Evolutionary conservation across 53 echinoderm and acorn worm species (phyloP), one percentile per base, ranked within the genome.

Genomic region (Paracentrotus lividus): DNA sequence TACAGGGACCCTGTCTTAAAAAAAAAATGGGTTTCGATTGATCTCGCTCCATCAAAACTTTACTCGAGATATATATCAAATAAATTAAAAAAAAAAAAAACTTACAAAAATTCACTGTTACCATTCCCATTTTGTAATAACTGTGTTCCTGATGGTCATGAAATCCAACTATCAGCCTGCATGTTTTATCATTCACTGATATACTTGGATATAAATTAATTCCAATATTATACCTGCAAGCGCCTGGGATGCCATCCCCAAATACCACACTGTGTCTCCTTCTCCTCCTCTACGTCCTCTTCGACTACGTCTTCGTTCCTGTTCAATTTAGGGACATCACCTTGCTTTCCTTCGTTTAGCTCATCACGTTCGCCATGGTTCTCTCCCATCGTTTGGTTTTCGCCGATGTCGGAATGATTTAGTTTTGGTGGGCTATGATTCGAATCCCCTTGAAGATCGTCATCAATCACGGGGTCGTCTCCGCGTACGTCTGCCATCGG

Each of bases 241-340:
- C 26, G 54, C 33, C 36, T n/a, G 21, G 92, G 92, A 78, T 92
- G 92, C 78, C 92, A 92, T 13, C 81, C 54, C 43, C 81, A 58
- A 44, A 92, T 53, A 10, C 92, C 92, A 43, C 92, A 92, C 1
- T 77, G 36, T 23, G 59, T 40, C 38, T 55, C 43, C 5, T 92
- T 13, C 10, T 92, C 92, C 27, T 78, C 92, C 8, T 78, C 92
- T 18, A 9, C 12, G 34, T 12, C 56, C 24, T 18, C 92, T 9
- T 23, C 32, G 43, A 12, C 92, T 26, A 33, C 92, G n/a, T 26
- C 56, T n/a, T 90, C 91, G 53, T 72, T 66, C 10, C 64, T 6
- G 27, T 34, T 89, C 66, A 65, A 1, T 40, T 27, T 66, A 20
- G 26, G 26, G 36, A 42, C 89, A 8, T 89, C 42, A 45, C 81